Evolutionary conservation across 1,140 invertebrate species (phyloP), one percentile per base, ranked within the genome.

Genomic region (Panagrolaimus sp.): DNA sequence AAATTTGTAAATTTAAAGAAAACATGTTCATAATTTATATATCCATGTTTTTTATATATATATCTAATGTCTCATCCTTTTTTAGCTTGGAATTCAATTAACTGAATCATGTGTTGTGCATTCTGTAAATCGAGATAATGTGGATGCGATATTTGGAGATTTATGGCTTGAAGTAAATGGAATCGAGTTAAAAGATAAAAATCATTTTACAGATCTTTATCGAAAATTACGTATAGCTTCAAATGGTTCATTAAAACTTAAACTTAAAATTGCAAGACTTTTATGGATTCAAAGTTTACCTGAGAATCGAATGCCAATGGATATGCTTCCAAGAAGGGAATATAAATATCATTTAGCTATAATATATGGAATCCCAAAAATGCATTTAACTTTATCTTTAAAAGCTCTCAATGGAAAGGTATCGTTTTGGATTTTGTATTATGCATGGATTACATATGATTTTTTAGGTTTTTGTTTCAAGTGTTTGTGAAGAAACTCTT

Each of bases 361-460:
- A 28, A 28, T 58, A 58, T 58, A 58, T 28, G 52, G 52, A 26
- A 58, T 58, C 21, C 52, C 52, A n/a, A n/a, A n/a, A 28, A 58
- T 58, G 52, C 52, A 58, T 58, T 26, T 58, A 28, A 58, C 52
- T 0, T 28, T 58, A 12, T 12, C 21, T 14, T 58, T 58, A 14
- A 58, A 58, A 28, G 52, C 52, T 58, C 21, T 58, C 17, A 58
- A 58, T 24, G 52, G 52, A 58, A 58, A 58, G 17, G 52, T 58
- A 26, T 0, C 14, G 17, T 52, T 7, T 10, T 24, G 1, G 15
- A 24, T 3, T 2, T n/a, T n/a, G 21, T n/a, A n/a, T n/a, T 4
- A 26, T 26, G 14, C 15, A n/a, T 0, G 21, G 10, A 17, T 21
- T 26, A 17, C 17, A 12, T 28, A 12, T 10, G 1, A 58, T 58